phyloP scores from a whole-genome alignment of 2,113 vertebrate genomes.

The Meles meles region DNA sequence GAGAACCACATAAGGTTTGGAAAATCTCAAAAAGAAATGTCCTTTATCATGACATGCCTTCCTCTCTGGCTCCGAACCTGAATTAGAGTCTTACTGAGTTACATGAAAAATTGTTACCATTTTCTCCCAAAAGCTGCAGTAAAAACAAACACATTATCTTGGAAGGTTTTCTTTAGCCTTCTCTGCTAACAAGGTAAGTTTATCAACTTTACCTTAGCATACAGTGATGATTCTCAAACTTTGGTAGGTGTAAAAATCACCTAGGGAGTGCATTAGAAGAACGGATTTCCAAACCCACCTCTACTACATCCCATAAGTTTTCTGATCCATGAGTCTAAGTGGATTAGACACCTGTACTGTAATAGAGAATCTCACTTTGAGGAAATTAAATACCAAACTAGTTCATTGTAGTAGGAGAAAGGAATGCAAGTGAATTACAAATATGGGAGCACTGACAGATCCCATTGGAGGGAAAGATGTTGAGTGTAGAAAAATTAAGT shows the following conservation, averaged over 20 bases:
- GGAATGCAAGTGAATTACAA: not conserved
- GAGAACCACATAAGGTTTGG: not conserved
- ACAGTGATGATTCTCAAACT: conserved; percentile 13
- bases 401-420: not conserved
- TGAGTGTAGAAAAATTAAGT: not conserved
- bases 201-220: conserved; percentile 43
- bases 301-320: not conserved
- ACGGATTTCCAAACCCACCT: not conserved
- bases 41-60: conserved; percentile 16
- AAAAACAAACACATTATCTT: conserved; percentile 23
- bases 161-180: conserved; percentile 41
- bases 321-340: not conserved
- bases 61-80: not conserved
- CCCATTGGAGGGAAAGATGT: not conserved
- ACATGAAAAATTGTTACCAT: conserved; percentile 45
- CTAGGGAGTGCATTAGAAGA: not conserved
- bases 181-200: conserved; percentile 51
- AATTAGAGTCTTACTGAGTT: conserved; percentile 54
- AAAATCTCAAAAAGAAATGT: not conserved
- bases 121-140: not conserved
- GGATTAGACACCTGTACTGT: not conserved
- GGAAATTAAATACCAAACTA: not conserved
- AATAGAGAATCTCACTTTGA: not conserved
- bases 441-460: not conserved
- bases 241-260: not conserved